Evolutionary conservation across 2,797 vertebrate genomes (phyloP).

Genomic region (Manis pentadactyla): DNA sequence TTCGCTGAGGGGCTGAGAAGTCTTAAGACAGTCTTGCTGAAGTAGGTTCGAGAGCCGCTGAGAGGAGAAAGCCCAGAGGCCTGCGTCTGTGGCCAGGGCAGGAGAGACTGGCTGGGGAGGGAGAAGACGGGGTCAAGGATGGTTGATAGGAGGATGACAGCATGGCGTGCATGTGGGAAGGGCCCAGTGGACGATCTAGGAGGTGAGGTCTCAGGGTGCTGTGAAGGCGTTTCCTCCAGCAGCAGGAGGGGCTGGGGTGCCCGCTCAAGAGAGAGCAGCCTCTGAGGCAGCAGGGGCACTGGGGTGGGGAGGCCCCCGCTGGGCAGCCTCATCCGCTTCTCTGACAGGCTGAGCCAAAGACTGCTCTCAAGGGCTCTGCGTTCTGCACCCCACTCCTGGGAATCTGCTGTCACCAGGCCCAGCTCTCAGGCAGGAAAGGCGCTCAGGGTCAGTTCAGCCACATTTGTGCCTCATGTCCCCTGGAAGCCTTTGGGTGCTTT

Average conservation of each 20-base stretch:
- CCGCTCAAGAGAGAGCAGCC: neutral
- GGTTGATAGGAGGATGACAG: neutral
- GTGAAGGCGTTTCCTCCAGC: too few relatives aligned
- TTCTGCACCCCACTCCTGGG: neutral
- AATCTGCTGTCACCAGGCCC: accelerated
- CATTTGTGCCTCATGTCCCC: accelerated
- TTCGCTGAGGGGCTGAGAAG: neutral
- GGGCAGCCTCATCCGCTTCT: neutral
- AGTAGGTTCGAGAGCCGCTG: too few relatives aligned
- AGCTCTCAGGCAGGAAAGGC: accelerated
- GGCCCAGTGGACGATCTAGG: accelerated
- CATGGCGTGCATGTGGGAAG: accelerated
- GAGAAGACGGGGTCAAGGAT: accelerated
- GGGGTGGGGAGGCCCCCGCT: accelerated
- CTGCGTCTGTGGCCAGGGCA: accelerated
- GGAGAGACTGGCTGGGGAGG: accelerated
- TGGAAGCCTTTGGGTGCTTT: neutral
- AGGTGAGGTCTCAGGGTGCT: neutral
- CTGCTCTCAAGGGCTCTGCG: neutral
- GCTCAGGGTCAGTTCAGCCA: neutral
- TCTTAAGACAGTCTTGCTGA: accelerated
- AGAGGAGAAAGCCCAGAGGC: neutral
- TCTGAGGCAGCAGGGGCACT: neutral
- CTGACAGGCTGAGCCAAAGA: neutral
- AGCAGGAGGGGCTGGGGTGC: too few relatives aligned